Percentiles rank a stretch among this genome's conserved stretches.
phyloP scores from a whole-genome alignment of 2,888 invertebrate species.

The Macrophya alboannulata region DNA sequence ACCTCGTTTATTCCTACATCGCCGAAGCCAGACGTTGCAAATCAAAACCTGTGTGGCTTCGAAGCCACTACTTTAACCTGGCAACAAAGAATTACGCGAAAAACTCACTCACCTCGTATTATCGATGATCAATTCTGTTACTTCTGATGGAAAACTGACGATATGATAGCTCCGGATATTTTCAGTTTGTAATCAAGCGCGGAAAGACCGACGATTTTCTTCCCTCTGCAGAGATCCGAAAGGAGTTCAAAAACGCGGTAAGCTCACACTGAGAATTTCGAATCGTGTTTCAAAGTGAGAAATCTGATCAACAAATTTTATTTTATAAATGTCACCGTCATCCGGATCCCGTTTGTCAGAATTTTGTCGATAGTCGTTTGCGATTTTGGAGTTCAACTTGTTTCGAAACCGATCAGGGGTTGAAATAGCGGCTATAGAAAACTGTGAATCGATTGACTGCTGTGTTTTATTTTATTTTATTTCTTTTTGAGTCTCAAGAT shows the following conservation, averaged over 20 bases:
- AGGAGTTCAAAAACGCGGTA: background rate
- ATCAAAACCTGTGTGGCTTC: conserved; percentile 62
- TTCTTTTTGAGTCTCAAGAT: too few relatives aligned
- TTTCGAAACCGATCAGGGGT: background rate
- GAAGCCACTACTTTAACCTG: conserved; percentile 9
- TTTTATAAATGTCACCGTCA: background rate
- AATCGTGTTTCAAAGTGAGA: background rate
- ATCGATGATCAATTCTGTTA: background rate
- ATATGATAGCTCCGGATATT: background rate
- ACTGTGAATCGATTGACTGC: background rate
- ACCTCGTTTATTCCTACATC: conserved; percentile 63
- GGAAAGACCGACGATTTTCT: background rate
- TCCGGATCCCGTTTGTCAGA: background rate
- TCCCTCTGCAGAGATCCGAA: background rate
- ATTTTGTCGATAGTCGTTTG: conserved; percentile 15
- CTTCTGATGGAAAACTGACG: background rate
- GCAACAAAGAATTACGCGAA: background rate
- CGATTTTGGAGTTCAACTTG: background rate
- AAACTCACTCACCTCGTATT: conserved; percentile 38
- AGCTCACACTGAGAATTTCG: background rate
- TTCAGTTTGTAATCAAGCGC: background rate
- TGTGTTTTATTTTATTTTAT: background rate
- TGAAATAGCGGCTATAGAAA: background rate
- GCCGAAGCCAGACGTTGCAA: conserved; percentile 67
- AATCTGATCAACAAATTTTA: background rate